A percentile compares a stretch with the other conserved stretches of the same genome.
Conservation (phyloP, 2,797 vertebrate genomes). For the Yasuhikotakia modesta region DNA sequence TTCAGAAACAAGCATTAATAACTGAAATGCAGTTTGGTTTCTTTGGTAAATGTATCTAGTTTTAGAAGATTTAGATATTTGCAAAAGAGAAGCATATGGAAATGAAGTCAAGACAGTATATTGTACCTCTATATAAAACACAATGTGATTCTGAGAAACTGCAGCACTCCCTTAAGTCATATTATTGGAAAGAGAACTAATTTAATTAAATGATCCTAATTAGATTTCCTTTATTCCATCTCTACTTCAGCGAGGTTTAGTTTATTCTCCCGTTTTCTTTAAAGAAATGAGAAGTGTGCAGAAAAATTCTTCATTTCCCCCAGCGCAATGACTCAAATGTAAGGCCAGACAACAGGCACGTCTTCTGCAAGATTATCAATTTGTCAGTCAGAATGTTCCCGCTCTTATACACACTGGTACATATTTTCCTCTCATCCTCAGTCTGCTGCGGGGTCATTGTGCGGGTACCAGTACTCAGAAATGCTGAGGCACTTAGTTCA, state of each 20-base stretch:
- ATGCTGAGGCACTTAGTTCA: slow-evolving; percentile 43
- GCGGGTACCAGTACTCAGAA: slow-evolving; percentile 55
- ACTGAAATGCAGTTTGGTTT: too few species aligned
- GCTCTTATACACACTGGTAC: slow-evolving; percentile 19
- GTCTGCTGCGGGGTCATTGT: slow-evolving; percentile 20
- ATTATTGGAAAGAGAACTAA: slow-evolving; percentile 56
- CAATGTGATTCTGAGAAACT: slow-evolving; percentile 46
- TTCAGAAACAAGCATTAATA: too few species aligned
- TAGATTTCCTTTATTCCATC: slow-evolving; percentile 54
- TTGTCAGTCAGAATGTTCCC: slow-evolving; percentile 23
- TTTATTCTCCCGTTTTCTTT: slow-evolving; percentile 40
- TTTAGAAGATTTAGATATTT: too few species aligned
- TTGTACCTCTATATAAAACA: background rate
- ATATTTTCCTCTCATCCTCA: slow-evolving; percentile 31
- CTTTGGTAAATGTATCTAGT: too few species aligned
- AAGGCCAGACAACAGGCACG: slow-evolving; percentile 18
- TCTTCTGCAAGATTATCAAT: slow-evolving; percentile 16
- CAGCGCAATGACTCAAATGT: slow-evolving; percentile 11
- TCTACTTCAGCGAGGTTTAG: slow-evolving; percentile 28
- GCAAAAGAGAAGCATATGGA: too few species aligned
- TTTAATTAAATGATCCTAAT: slow-evolving; percentile 62
- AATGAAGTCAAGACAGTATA: background rate
- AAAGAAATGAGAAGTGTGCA: slow-evolving; percentile 31
- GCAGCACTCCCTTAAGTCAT: slow-evolving; percentile 53
- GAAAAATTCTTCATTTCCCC: slow-evolving; percentile 31